Conservation (phyloP, 2,797 vertebrate genomes). For the Sitta carolinensis region DNA sequence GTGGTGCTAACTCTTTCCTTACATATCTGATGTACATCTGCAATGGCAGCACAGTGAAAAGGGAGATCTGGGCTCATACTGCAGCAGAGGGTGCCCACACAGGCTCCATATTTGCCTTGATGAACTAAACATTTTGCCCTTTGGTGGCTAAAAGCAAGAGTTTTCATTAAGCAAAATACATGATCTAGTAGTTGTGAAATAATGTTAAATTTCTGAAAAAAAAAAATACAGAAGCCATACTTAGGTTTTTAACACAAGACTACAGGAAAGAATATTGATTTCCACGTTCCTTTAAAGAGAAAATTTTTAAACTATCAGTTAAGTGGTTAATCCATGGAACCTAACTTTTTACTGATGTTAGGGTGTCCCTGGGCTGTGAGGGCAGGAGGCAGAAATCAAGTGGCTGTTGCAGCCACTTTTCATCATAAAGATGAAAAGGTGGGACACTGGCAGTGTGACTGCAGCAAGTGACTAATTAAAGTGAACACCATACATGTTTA, state of each 20-base stretch:
- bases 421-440: constrained; percentile 15
- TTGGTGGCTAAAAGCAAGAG: not conserved
- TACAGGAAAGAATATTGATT: not conserved
- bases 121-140: not conserved
- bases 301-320: not conserved
- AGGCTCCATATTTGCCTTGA: accelerated
- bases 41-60: not conserved
- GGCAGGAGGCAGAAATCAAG: not conserved
- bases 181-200: not conserved
- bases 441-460: not conserved
- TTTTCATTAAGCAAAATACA: not conserved
- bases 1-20: not conserved
- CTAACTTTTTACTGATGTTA: not conserved
- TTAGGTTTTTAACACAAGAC: not conserved
- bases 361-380: not conserved
- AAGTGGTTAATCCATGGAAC: not conserved
- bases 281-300: not conserved
- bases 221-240: not conserved
- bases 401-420: not conserved
- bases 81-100: not conserved
- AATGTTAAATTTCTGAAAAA: not conserved
- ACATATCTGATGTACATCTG: not conserved
- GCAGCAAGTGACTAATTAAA: constrained; percentile 11
- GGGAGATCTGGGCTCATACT: not conserved
- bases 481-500: not conserved